Evolutionary conservation across 2,888 invertebrate genomes (phyloP), one percentile per base, ranked within the genome.

Genomic region (Atrina japonica): DNA sequence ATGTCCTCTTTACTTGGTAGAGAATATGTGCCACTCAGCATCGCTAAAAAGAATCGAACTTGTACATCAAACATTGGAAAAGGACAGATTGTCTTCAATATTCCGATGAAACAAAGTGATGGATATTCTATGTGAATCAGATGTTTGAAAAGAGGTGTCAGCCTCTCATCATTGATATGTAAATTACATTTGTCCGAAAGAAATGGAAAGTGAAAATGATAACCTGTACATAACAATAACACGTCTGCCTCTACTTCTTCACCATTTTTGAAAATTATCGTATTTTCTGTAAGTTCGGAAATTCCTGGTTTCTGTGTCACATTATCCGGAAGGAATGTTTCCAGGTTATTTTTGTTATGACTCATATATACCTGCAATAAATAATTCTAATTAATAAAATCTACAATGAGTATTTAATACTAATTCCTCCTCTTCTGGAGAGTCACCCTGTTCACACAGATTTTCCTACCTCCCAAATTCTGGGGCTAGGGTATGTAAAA

Each of bases 131-230:
- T 94, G 88, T 97, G 95, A 45, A 97, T 93, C 61, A 96, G 91
- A 88, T 96, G 97, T 87, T 96, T 96, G 92, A 95, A 96, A 0
- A 97, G 92, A 0, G 95, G 95, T 83, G 94, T 93, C n/a, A 97
- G 94, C 91, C 94, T 94, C 88, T 96, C 95, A 70, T 95, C 94
- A 53, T 95, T 94, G 2, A 96, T 94, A 23, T 89, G 91, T 56
- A 96, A 92, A 2, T 93, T 93, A 88, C 96, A 95, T 3, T 93
- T 93, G 21, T 92, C 88, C 63, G 93, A 92, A 72, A 96, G 92
- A 91, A 96, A 96, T 27, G 95, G 95, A 89, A 95, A 96, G 75
- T 93, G 93, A 91, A 94, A 96, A 69, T 93, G 92, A 88, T 95
- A 96, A 0, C 96, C 95, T 85, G 96, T 96, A 85, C 95, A 95